Evolutionary conservation across 2,113 vertebrate genomes (phyloP).

Genomic region (Rafetus swinhoei): DNA sequence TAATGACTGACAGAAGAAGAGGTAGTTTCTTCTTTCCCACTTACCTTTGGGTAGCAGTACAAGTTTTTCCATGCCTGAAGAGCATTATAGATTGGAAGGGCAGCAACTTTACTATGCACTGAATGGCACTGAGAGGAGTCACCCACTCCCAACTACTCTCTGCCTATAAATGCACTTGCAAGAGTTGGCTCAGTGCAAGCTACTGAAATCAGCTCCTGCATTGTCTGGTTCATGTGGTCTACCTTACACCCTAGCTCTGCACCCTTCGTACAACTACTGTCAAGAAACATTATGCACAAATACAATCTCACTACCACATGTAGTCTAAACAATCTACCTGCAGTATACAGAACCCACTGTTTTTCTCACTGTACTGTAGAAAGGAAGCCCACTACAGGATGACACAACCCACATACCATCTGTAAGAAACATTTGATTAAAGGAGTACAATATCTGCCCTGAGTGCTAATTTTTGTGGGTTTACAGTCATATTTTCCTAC

Average conservation of each 20-base stretch:
- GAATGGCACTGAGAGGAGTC: background rate
- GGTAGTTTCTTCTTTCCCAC: background rate
- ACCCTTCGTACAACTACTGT: background rate
- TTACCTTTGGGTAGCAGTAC: background rate
- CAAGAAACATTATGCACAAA: background rate
- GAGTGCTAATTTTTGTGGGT: background rate
- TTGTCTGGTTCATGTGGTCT: background rate
- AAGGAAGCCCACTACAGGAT: background rate
- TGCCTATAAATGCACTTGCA: background rate
- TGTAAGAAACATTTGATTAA: background rate
- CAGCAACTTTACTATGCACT: background rate
- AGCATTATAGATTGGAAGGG: background rate
- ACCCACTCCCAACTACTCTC: accelerated
- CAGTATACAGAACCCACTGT: background rate
- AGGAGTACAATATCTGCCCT: background rate
- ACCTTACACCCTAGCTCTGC: background rate
- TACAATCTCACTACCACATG: background rate
- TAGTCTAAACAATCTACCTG: background rate
- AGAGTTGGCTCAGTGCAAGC: background rate
- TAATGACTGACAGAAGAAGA: background rate
- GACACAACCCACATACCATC: too few species aligned
- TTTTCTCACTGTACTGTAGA: background rate
- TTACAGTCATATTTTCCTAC: background rate
- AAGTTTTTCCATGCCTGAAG: background rate
- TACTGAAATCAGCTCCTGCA: background rate